Conservation (phyloP, 2,797 vertebrate species). For the Spheniscus humboldti region DNA sequence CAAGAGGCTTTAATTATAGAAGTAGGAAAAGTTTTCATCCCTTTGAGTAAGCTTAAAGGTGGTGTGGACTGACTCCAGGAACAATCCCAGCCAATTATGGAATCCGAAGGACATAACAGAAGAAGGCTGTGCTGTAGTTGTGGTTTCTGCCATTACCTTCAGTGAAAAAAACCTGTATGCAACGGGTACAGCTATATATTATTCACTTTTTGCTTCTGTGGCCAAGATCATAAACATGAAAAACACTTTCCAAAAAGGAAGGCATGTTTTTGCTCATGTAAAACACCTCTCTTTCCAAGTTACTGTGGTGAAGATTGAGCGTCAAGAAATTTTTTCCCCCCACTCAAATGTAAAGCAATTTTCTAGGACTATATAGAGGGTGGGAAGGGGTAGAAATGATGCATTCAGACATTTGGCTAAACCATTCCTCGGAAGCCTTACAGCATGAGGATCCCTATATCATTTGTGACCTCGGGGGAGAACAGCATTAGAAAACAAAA, state of each 20-base stretch:
- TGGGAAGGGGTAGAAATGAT: background rate
- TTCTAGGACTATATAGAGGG: background rate
- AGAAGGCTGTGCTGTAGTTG: background rate
- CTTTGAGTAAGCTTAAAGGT: background rate
- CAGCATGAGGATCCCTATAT: background rate
- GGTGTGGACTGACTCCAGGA: background rate
- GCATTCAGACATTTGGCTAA: background rate
- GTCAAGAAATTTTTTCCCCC: background rate
- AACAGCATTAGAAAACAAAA: background rate
- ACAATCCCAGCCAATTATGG: background rate
- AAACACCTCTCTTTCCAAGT: background rate
- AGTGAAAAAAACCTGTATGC: background rate
- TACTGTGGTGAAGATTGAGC: background rate
- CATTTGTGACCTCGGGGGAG: background rate
- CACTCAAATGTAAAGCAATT: background rate
- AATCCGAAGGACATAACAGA: background rate
- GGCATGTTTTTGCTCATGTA: background rate
- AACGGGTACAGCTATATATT: background rate
- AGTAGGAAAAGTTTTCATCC: background rate
- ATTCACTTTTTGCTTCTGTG: background rate
- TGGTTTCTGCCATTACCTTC: conserved; percentile 1
- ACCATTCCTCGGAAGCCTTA: background rate
- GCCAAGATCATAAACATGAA: background rate
- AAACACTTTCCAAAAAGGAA: background rate
- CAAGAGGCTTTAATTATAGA: background rate